Percentiles rank a stretch among this genome's conserved stretches.
Evolutionary conservation across 1,140 invertebrate genomes (phyloP).

Genomic region (Gonioctena quinquepunctata): DNA sequence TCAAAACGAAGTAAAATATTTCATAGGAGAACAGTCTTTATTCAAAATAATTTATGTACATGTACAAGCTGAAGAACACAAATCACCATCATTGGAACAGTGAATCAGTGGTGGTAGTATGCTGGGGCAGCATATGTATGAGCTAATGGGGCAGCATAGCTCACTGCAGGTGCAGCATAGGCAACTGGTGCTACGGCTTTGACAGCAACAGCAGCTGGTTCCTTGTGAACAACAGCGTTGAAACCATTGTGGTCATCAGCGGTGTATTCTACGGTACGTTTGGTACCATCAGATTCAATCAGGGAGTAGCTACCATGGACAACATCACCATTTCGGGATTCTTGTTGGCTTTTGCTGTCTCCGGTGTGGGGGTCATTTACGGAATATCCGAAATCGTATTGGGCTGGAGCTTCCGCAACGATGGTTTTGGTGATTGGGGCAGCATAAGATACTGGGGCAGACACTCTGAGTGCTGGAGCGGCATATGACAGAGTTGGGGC

Average conservation of each 20-base stretch:
- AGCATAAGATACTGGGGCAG: slow-evolving; percentile 18
- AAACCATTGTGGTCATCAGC: slow-evolving; percentile 57
- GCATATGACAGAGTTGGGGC: neutral
- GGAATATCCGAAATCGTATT: slow-evolving; percentile 36
- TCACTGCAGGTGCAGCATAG: neutral
- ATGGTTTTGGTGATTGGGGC: slow-evolving; percentile 13
- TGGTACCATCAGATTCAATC: slow-evolving; percentile 60
- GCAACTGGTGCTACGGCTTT: slow-evolving; percentile 4
- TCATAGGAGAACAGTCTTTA: too few species aligned
- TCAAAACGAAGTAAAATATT: too few species aligned
- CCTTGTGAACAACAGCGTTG: slow-evolving; percentile 27
- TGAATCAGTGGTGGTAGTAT: slow-evolving; percentile 7
- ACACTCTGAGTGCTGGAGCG: slow-evolving; percentile 30
- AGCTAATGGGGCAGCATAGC: neutral
- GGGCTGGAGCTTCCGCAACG: neutral
- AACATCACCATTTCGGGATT: slow-evolving; percentile 34
- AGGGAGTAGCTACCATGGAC: slow-evolving; percentile 45
- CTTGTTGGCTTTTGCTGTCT: slow-evolving; percentile 38
- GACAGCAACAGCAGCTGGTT: slow-evolving; percentile 6
- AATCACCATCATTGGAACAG: too few species aligned
- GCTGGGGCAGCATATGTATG: neutral
- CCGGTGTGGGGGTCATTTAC: slow-evolving; percentile 59
- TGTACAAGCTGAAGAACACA: neutral
- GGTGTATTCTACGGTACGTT: slow-evolving; percentile 60
- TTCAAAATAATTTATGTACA: too few species aligned